Percentiles rank a stretch among this genome's conserved stretches.
Evolutionary conservation across 2,797 vertebrate species (phyloP).

Genomic region (Picus viridis): DNA sequence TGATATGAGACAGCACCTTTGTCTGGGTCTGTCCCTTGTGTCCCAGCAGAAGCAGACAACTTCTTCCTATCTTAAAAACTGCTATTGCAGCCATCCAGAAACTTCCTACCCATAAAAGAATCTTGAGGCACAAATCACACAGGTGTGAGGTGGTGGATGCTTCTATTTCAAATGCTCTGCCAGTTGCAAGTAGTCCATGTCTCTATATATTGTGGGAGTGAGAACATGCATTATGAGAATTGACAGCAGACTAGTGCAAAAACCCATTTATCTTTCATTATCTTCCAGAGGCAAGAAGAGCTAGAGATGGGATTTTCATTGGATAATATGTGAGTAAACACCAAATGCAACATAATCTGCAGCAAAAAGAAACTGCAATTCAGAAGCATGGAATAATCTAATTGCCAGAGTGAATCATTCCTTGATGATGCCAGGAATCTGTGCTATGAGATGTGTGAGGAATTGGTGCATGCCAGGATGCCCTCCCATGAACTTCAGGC

Average conservation of each 20-base stretch:
- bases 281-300: conserved; percentile 71
- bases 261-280: neutral
- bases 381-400: neutral
- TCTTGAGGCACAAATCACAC: neutral
- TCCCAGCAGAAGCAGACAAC: neutral
- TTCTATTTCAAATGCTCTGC: neutral
- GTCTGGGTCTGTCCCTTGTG: neutral
- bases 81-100: neutral
- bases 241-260: neutral
- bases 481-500: neutral
- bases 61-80: neutral
- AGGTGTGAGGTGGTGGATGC: neutral
- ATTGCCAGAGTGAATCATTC: neutral
- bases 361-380: neutral
- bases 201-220: neutral
- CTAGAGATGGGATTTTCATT: conserved; percentile 84
- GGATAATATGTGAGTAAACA: conserved; percentile 79
- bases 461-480: neutral
- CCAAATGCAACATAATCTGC: neutral
- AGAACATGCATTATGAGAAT: neutral
- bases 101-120: neutral
- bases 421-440: conserved; percentile 8
- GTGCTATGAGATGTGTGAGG: neutral
- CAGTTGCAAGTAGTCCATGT: neutral
- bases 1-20: neutral